A percentile compares a stretch with the other conserved stretches of the same genome.
Evolutionary conservation across 30 jellyfish, hydroid and myxozoan species (phyloP).

Genomic region (Aurelia sp.): DNA sequence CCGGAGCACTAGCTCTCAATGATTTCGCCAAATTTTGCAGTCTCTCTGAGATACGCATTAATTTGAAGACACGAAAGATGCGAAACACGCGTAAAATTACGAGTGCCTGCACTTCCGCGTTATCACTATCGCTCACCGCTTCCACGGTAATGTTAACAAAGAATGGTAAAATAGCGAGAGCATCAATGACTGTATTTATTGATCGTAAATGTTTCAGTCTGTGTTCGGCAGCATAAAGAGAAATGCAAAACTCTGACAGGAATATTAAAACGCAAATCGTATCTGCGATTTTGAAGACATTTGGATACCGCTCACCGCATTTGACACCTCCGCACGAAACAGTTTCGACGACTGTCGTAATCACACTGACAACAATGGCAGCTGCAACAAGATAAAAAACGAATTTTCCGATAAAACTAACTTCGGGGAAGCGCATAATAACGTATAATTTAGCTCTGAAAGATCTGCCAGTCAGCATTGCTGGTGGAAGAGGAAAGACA

Average conservation of each 20-base stretch:
- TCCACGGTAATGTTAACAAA: constrained; percentile 58
- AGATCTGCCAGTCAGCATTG: constrained; percentile 13
- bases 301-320: constrained; percentile 67
- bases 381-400: constrained; percentile 71
- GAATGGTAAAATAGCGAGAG: constrained; percentile 77
- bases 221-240: constrained; percentile 69
- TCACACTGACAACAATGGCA: constrained; percentile 73
- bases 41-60: constrained; percentile 82
- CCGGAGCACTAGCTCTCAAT: constrained; percentile 83
- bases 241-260: constrained; percentile 52
- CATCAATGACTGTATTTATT: constrained; percentile 65
- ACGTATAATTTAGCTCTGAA: constrained; percentile 56
- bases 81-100: constrained; percentile 77
- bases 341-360: constrained; percentile 80
- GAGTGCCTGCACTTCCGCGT: constrained; percentile 69
- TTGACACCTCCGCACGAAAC: constrained; percentile 72
- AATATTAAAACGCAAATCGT: constrained; percentile 69
- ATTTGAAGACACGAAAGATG: constrained; percentile 78
- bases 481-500: constrained; percentile 41
- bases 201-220: constrained; percentile 68
- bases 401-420: constrained; percentile 50
- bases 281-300: constrained; percentile 62
- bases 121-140: constrained; percentile 46
- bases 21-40: constrained; percentile 67
- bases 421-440: constrained; percentile 66